phyloP scores from a whole-genome alignment of 2,113 vertebrate genomes.

The Rhipidura dahli region DNA sequence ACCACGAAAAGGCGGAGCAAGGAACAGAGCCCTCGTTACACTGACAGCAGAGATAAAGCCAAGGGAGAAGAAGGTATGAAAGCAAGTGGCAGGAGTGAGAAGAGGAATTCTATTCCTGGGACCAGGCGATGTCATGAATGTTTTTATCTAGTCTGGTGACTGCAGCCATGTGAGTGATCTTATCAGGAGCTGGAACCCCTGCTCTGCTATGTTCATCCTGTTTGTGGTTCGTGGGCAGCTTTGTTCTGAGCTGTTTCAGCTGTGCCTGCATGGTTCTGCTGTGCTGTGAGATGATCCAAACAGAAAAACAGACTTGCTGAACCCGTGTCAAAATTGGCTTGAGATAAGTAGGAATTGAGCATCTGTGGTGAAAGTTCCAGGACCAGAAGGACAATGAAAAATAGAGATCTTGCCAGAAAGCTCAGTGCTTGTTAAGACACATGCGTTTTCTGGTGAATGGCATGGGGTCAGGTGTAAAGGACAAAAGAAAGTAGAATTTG shows the following conservation, averaged over 20 bases:
- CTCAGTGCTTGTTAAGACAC: neutral
- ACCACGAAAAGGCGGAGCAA: neutral
- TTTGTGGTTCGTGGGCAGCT: neutral
- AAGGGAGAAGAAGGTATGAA: neutral
- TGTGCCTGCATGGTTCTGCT: neutral
- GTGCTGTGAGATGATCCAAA: neutral
- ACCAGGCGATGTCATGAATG: accelerated
- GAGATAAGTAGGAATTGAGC: neutral
- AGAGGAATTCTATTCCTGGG: neutral
- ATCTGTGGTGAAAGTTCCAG: neutral
- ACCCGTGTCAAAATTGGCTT: neutral
- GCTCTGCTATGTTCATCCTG: neutral
- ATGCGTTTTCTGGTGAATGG: neutral
- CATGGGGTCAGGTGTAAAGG: neutral
- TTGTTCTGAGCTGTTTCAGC: neutral
- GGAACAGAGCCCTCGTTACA: neutral
- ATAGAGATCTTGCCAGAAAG: neutral
- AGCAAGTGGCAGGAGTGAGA: neutral
- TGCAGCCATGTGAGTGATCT: neutral
- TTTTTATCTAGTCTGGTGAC: neutral
- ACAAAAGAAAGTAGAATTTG: neutral
- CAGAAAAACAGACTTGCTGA: neutral
- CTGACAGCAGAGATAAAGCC: neutral
- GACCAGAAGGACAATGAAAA: neutral
- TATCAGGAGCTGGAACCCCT: neutral